Percentiles rank a stretch among this genome's conserved stretches.
Conservation (phyloP, 2,113 vertebrate genomes). For the Bubalus kerabau region DNA sequence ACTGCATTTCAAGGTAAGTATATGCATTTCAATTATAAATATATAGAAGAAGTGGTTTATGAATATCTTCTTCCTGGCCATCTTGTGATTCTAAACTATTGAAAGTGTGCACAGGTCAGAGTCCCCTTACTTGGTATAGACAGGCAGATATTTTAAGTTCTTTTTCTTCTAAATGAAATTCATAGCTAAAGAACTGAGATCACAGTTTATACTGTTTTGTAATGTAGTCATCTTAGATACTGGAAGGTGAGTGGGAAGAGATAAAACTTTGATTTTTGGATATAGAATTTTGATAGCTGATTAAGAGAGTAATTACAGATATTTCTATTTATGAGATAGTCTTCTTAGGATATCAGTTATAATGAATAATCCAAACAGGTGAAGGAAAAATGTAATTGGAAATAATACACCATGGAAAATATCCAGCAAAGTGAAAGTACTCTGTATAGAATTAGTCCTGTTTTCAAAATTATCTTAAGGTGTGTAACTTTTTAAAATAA, state of each 20-base stretch:
- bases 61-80: neutral
- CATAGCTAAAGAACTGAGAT: neutral
- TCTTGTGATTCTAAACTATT: neutral
- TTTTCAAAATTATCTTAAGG: neutral
- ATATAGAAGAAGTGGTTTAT: neutral
- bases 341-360: neutral
- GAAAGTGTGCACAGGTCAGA: neutral
- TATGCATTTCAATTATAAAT: neutral
- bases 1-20: neutral
- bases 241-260: neutral
- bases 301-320: neutral
- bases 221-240: neutral
- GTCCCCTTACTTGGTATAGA: neutral
- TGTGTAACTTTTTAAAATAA: slow-evolving; percentile 6
- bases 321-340: neutral
- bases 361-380: neutral
- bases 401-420: neutral
- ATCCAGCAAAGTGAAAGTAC: neutral
- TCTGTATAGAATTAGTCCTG: neutral
- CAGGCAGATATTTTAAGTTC: neutral
- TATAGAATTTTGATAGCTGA: neutral
- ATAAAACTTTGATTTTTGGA: neutral
- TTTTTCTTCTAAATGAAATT: slow-evolving; percentile 32
- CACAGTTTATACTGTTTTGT: neutral
- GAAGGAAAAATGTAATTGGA: neutral